Conservation (phyloP, 2,888 invertebrate genomes). For the Temnothorax ravouxi region DNA sequence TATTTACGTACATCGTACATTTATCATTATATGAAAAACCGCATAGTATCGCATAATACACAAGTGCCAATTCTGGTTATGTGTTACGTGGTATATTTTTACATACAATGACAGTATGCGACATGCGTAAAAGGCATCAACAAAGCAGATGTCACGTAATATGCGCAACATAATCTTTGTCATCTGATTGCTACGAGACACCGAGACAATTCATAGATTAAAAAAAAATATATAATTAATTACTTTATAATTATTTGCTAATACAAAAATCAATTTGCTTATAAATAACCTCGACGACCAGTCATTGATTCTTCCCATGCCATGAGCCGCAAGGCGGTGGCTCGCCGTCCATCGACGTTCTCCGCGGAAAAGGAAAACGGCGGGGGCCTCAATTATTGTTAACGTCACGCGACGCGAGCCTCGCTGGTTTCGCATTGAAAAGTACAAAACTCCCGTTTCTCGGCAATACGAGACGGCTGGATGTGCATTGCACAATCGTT, state of each 20-base stretch:
- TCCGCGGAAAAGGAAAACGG: slow-evolving; percentile 36
- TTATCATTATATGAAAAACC: not conserved
- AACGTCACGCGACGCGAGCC: slow-evolving; percentile 73
- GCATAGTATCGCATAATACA: not conserved
- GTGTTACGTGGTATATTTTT: not conserved
- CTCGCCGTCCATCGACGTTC: slow-evolving; percentile 1
- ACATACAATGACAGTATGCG: not conserved
- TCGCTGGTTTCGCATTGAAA: slow-evolving; percentile 69
- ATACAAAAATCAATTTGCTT: not conserved
- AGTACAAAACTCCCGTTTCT: slow-evolving; percentile 70
- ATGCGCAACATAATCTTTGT: not conserved
- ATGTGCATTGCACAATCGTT: slow-evolving; percentile 68
- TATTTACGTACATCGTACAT: not conserved
- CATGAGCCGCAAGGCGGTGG: not conserved
- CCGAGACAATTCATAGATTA: not conserved
- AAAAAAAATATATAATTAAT: not conserved
- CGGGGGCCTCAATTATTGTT: slow-evolving; percentile 68
- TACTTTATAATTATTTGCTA: not conserved
- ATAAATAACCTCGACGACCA: not conserved
- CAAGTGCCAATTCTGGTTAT: not conserved
- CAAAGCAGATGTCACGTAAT: not conserved
- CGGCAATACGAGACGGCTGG: slow-evolving; percentile 48
- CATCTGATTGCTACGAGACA: not conserved
- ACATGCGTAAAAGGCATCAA: not conserved
- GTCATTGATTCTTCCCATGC: not conserved